phyloP scores from a whole-genome alignment of 2,888 invertebrate species.

The Acleris laterana region DNA sequence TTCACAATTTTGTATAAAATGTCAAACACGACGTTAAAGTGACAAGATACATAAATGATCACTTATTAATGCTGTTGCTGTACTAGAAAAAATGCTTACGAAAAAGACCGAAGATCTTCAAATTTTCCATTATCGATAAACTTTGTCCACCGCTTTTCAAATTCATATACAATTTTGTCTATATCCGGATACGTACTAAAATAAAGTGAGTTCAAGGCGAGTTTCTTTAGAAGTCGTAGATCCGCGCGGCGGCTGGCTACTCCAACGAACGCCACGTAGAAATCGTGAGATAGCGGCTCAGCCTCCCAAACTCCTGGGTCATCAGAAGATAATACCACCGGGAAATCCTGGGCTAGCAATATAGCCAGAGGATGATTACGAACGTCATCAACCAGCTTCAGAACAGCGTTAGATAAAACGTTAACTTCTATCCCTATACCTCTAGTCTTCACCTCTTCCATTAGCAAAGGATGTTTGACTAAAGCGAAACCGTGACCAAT shows the following conservation, averaged over 20 bases:
- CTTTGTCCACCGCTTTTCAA: constrained; percentile 71
- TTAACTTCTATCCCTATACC: constrained; percentile 90
- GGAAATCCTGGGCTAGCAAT: constrained; percentile 87
- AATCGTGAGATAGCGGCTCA: constrained; percentile 89
- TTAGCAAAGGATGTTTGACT: constrained; percentile 88
- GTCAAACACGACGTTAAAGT: too few species aligned
- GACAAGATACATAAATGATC: too few species aligned
- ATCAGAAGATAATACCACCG: constrained; percentile 91
- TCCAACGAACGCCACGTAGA: constrained; percentile 91
- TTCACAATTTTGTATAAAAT: too few species aligned
- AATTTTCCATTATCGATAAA: constrained; percentile 60
- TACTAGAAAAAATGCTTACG: too few species aligned
- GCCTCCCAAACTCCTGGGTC: constrained; percentile 92
- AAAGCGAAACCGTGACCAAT: constrained; percentile 92
- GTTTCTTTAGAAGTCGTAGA: constrained; percentile 88
- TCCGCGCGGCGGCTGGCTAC: constrained; percentile 89
- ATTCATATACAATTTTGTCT: constrained; percentile 65
- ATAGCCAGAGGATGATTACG: constrained; percentile 90
- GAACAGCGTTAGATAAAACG: constrained; percentile 91
- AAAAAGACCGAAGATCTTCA: constrained; percentile 22
- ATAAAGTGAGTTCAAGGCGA: constrained; percentile 89
- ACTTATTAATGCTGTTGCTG: too few species aligned
- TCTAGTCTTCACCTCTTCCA: constrained; percentile 83
- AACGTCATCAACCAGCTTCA: constrained; percentile 88
- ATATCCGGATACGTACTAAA: constrained; percentile 85